Percentiles rank a stretch among this genome's conserved stretches.
Conservation (phyloP, 2,888 invertebrate species). For the Pammene fasciana region DNA sequence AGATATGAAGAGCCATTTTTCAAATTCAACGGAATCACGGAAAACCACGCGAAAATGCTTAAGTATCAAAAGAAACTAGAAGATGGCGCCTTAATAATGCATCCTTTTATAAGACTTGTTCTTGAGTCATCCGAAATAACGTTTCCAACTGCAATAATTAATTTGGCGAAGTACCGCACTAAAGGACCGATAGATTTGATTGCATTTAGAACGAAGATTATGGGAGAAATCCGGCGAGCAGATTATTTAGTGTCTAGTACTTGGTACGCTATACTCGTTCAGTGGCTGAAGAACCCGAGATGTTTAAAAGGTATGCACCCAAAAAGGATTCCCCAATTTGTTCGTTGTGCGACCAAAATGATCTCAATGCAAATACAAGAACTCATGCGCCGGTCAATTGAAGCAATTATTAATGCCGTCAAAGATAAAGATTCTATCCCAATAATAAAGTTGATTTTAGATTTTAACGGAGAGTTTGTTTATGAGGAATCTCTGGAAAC, state of each 20-base stretch:
- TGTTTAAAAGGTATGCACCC: conserved; percentile 70
- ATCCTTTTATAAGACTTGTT: conserved; percentile 85
- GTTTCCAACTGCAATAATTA: conserved; percentile 81
- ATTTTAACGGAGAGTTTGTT: conserved; percentile 80
- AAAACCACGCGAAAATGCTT: conserved; percentile 83
- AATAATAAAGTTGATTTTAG: conserved; percentile 83
- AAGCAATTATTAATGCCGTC: conserved; percentile 83
- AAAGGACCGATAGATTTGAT: conserved; percentile 69
- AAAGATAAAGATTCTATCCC: conserved; percentile 82
- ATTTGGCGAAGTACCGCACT: conserved; percentile 75
- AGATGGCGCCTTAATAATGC: conserved; percentile 84
- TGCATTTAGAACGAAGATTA: conserved; percentile 62
- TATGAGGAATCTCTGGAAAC: conserved; percentile 84
- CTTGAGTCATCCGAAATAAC: conserved; percentile 77
- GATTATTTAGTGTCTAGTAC: conserved; percentile 75
- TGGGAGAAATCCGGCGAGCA: conserved; percentile 71
- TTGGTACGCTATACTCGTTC: conserved; percentile 73
- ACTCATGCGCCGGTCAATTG: conserved; percentile 86
- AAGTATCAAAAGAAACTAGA: conserved; percentile 81
- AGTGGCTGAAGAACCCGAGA: conserved; percentile 78
- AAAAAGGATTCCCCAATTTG: conserved; percentile 68
- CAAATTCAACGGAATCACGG: conserved; percentile 85
- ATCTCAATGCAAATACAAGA: conserved; percentile 85
- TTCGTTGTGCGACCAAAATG: conserved; percentile 75
- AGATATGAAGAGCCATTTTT: conserved; percentile 79